Percentiles rank a stretch among this genome's conserved stretches.
Evolutionary conservation across 1,140 invertebrate genomes (phyloP).

Genomic region (Pseudachorutes palmiensis): DNA sequence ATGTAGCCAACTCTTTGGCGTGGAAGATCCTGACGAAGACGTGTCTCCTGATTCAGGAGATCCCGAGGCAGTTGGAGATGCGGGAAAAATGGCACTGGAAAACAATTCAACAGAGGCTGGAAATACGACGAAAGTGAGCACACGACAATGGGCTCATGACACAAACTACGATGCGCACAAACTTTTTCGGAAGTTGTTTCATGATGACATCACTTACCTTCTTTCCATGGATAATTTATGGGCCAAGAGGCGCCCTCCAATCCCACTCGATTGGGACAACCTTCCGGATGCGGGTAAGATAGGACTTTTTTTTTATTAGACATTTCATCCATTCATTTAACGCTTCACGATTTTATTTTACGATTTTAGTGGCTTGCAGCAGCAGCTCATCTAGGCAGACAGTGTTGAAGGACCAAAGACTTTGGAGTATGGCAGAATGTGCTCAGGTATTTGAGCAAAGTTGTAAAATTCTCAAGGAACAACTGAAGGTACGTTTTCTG

Average conservation of each 20-base stretch:
- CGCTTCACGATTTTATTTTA: too few relatives aligned
- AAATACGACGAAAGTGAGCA: conserved; percentile 67
- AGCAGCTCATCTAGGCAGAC: conserved; percentile 41
- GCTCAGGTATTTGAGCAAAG: conserved; percentile 64
- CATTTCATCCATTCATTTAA: too few relatives aligned
- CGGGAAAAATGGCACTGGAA: conserved; percentile 47
- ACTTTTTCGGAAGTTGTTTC: conserved; percentile 81
- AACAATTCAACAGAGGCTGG: conserved; percentile 42
- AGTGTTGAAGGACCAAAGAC: conserved; percentile 61
- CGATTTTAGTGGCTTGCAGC: conserved; percentile 49
- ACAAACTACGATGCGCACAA: conserved; percentile 74
- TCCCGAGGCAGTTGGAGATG: conserved; percentile 64
- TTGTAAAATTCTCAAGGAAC: conserved; percentile 58
- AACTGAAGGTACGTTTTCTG: conserved; percentile 45
- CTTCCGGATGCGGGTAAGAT: conserved; percentile 52
- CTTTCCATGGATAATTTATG: conserved; percentile 91
- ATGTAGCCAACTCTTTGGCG: conserved; percentile 89
- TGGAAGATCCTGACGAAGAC: conserved; percentile 91
- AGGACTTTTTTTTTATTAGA: too few relatives aligned
- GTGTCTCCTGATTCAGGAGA: conserved; percentile 95
- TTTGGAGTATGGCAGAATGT: conserved; percentile 74
- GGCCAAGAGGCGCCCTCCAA: conserved; percentile 74
- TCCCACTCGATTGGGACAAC: conserved; percentile 64
- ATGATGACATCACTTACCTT: conserved; percentile 92
- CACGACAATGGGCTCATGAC: conserved; percentile 76